Evolutionary conservation across 2,888 invertebrate genomes (phyloP).

Genomic region (Neuroscelio doddi): DNA sequence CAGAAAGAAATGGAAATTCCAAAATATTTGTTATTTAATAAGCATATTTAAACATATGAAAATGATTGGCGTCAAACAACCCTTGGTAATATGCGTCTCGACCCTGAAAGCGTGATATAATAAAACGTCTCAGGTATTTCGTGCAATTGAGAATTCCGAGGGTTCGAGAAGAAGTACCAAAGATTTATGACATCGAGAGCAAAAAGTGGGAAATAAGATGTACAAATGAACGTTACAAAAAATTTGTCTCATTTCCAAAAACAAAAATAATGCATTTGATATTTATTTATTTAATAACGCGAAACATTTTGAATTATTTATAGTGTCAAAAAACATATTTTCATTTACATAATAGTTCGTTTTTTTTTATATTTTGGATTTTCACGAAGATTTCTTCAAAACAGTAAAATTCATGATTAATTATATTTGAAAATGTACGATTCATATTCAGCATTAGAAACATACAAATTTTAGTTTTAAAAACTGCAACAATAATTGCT

Average conservation of each 20-base stretch:
- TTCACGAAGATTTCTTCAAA: too few species aligned
- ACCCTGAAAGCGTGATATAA: slow-evolving; percentile 25
- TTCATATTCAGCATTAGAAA: too few species aligned
- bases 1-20: neutral
- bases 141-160: slow-evolving; percentile 42
- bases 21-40: neutral
- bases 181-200: slow-evolving; percentile 34
- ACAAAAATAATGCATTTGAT: too few species aligned
- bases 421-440: too few species aligned
- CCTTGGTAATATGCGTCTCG: slow-evolving; percentile 21
- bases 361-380: too few species aligned
- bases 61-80: slow-evolving; percentile 9
- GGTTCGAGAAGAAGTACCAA: slow-evolving; percentile 26
- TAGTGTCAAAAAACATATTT: too few species aligned
- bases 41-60: neutral
- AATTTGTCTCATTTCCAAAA: slow-evolving; percentile 20
- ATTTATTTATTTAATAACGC: too few species aligned
- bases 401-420: too few species aligned
- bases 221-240: slow-evolving; percentile 16
- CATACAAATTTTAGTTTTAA: too few species aligned
- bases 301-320: too few species aligned
- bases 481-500: too few species aligned
- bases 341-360: too few species aligned
- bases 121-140: slow-evolving; percentile 34
- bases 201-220: slow-evolving; percentile 15